Base-by-base conservation (phyloP, 1,140 invertebrate species). In the Drosophila sp. region DNA sequence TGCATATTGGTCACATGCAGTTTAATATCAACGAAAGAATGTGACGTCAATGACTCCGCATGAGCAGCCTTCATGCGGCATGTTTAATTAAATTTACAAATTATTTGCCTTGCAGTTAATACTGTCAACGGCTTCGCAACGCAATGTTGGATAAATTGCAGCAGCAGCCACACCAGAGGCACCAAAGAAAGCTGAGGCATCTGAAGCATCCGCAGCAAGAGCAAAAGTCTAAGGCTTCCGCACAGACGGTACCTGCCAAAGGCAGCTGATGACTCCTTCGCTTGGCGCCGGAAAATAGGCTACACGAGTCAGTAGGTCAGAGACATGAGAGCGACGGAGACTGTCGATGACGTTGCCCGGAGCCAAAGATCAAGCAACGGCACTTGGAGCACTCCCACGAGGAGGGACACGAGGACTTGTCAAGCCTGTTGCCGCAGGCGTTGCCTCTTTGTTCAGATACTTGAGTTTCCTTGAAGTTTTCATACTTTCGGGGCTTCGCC, bases 41-140 rank as follows among this genome's bases (percentile, higher is more conserved):
- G 74, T 62, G 70, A 81, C 74, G 78, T 86, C 70, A 84, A 69
- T 61, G 48, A 48, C 13, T 18, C 27, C 18, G 62, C 18, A 43
- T 16, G 51, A 50, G 45, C 48, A 29, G 40, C 40, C 48, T 32
- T 41, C 69, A 53, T 29, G 54, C 48, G 64, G 46, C 53, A 58
- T 69, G 56, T 75, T 89, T 87, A 86, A 86, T 86, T 87, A 82
- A 86, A 86, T 73, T 82, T 78, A 43, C 76, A 72, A 86, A 87
- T 67, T 70, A 86, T 87, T 87, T 86, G 78, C 72, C 78, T 63
- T 82, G 78, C 78, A 76, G 83, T 86, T 86, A 86, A 86, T 87
- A 87, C 79, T 87, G 82, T 81, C 78, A 82, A 70, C 82, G 62
- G 64, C 73, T 63, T 45, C 40, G 61, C 41, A 36, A 36, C 25